These are phyloP conservation scores for Agrochola lota DNA, from an alignment of 2,888 invertebrate genomes.

Conservation along the genomic window DNA sequence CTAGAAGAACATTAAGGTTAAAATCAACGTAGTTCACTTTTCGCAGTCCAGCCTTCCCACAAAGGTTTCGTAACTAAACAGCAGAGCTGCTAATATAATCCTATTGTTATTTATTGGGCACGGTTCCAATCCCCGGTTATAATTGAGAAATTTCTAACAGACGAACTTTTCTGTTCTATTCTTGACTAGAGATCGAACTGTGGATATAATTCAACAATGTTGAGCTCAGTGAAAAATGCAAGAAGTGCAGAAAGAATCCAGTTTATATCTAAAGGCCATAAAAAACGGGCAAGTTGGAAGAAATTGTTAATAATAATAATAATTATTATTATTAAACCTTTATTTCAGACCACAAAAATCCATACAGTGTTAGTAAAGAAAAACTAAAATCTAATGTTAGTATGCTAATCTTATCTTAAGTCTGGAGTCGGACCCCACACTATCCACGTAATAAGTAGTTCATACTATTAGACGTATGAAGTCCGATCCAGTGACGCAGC, in stretches of 20 bases:
- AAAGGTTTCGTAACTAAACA: slow-evolving; percentile 45
- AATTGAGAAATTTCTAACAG: slow-evolving; percentile 55
- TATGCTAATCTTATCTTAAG: too few species aligned
- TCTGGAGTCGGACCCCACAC: too few species aligned
- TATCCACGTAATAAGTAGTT: too few species aligned
- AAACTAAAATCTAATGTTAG: too few species aligned
- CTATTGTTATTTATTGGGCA: slow-evolving; percentile 58
- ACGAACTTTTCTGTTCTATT: slow-evolving; percentile 52
- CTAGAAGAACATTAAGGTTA: not conserved
- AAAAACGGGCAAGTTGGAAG: not conserved
- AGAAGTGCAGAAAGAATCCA: not conserved
- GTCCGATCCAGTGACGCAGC: too few species aligned
- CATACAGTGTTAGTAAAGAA: too few species aligned
- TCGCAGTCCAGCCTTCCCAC: slow-evolving; percentile 12
- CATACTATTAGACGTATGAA: too few species aligned
- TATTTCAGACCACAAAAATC: too few species aligned
- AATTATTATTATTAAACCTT: too few species aligned
- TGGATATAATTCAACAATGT: slow-evolving; percentile 2
- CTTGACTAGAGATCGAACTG: slow-evolving; percentile 36
- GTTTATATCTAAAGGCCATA: not conserved
- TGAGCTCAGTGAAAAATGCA: not conserved
- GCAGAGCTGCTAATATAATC: slow-evolving; percentile 41
- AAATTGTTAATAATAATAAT: too few species aligned
- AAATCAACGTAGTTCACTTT: not conserved
- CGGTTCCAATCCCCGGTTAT: slow-evolving; percentile 52